These are phyloP conservation scores for Oscheius sp. DNA, from an alignment of 2,888 invertebrate species.

Conservation along the genomic window DNA sequence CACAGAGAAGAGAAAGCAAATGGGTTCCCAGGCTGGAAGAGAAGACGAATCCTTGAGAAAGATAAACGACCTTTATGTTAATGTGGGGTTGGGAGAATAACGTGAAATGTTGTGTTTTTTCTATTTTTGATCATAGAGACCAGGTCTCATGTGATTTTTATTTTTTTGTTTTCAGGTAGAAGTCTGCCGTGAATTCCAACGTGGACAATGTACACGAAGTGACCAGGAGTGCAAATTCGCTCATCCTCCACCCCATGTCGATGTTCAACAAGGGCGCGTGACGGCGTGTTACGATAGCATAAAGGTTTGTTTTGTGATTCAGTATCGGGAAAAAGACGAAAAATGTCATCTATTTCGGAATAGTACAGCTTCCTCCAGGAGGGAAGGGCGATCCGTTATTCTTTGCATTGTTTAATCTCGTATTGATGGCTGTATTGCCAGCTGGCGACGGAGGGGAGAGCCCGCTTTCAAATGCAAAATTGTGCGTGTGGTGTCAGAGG, in stretches of 20 bases:
- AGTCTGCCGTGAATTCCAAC: constrained; percentile 95
- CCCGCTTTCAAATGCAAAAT: constrained; percentile 33
- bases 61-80: too few relatives aligned
- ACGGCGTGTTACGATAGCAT: constrained; percentile 99
- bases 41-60: too few relatives aligned
- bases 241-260: constrained; percentile 97
- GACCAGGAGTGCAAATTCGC: constrained; percentile 99
- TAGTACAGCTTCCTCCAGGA: neutral
- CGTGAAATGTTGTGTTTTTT: too few relatives aligned
- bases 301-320: constrained; percentile 88
- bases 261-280: constrained; percentile 99
- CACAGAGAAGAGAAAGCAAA: neutral
- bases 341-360: too few relatives aligned
- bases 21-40: constrained; percentile 20
- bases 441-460: constrained; percentile 21
- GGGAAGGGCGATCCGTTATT: constrained; percentile 27
- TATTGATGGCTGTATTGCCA: constrained; percentile 35
- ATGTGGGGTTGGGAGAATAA: too few relatives aligned
- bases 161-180: constrained; percentile 77
- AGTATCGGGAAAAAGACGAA: too few relatives aligned
- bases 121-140: too few relatives aligned
- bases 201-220: constrained; percentile 98
- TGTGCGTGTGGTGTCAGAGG: too few relatives aligned
- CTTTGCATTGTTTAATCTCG: constrained; percentile 38
- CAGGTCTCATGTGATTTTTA: too few relatives aligned